A percentile compares a stretch with the other conserved stretches of the same genome.
Conservation (phyloP, 2,797 vertebrate species). For the Salarias fasciatus region DNA sequence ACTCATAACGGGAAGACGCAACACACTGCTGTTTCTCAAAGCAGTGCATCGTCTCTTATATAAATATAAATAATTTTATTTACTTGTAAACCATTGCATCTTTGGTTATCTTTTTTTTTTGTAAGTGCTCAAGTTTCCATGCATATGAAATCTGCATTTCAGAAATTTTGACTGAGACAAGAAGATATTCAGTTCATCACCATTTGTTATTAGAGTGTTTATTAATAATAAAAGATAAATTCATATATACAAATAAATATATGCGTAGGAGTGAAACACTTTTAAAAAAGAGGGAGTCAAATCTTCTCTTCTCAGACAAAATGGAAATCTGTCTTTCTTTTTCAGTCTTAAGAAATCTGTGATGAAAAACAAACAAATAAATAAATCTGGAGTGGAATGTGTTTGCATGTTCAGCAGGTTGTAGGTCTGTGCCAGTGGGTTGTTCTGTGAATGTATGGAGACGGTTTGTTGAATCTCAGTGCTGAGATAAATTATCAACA, state of each 20-base stretch:
- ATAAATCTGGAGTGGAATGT: background rate
- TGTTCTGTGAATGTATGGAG: background rate
- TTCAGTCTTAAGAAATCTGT: background rate
- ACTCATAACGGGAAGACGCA: background rate
- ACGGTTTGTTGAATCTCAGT: background rate
- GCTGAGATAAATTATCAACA: background rate
- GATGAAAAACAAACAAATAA: background rate
- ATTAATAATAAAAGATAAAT: background rate
- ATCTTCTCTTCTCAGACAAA: background rate
- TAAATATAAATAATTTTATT: too few species aligned
- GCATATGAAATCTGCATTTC: too few species aligned
- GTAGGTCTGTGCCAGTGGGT: background rate
- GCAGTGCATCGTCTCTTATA: too few species aligned
- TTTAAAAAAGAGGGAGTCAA: background rate
- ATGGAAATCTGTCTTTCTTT: background rate
- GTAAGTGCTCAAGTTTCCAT: too few species aligned
- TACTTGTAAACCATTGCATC: too few species aligned
- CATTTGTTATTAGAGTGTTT: slow-evolving; percentile 5
- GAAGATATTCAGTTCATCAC: slow-evolving; percentile 9
- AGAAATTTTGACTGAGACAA: too few species aligned
- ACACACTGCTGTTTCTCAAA: background rate
- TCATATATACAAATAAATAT: slow-evolving; percentile 22
- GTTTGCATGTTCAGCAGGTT: background rate
- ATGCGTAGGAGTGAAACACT: background rate
- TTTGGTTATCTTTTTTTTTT: too few species aligned